These are phyloP conservation scores for Ariolimax columbianus DNA, from an alignment of 2,888 invertebrate species.

Conservation along the genomic window DNA sequence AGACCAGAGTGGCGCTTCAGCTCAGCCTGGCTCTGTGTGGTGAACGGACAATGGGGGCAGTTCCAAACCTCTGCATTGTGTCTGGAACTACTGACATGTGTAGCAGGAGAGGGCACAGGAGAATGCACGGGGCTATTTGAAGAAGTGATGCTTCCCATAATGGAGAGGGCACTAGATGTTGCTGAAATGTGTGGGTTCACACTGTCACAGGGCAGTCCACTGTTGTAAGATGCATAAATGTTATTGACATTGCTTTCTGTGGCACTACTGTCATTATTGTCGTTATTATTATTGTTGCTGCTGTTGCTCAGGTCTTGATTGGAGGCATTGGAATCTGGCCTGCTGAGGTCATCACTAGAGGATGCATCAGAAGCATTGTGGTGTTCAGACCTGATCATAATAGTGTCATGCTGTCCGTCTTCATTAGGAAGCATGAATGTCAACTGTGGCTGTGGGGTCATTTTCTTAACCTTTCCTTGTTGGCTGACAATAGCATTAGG, in stretches of 20 bases:
- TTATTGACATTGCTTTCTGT: slow-evolving; percentile 34
- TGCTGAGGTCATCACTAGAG: slow-evolving; percentile 35
- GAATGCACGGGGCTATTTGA: slow-evolving; percentile 1
- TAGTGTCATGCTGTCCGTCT: slow-evolving; percentile 21
- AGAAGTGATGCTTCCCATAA: neutral
- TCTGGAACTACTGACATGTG: slow-evolving; percentile 30
- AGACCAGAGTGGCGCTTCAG: slow-evolving; percentile 74
- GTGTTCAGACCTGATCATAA: neutral
- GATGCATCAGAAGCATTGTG: slow-evolving; percentile 12
- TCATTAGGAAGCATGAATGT: slow-evolving; percentile 29
- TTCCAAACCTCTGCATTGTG: slow-evolving; percentile 40
- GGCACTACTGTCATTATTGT: slow-evolving; percentile 27
- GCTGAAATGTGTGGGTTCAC: neutral
- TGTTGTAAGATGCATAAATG: slow-evolving; percentile 22
- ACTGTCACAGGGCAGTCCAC: slow-evolving; percentile 22
- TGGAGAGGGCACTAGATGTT: neutral
- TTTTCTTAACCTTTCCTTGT: slow-evolving; percentile 60
- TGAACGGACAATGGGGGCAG: slow-evolving; percentile 75
- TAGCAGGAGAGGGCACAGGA: neutral
- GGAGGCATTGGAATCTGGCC: slow-evolving; percentile 30
- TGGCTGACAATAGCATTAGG: slow-evolving; percentile 74
- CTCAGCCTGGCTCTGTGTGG: slow-evolving; percentile 75
- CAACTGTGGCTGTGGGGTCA: slow-evolving; percentile 55
- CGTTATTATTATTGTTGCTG: slow-evolving; percentile 3
- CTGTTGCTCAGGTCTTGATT: slow-evolving; percentile 18